Percentiles rank a stretch among this genome's conserved stretches.
These are phyloP conservation scores for Zosterops lateralis DNA, from an alignment of 2,113 vertebrate genomes.

Conservation along the genomic window DNA sequence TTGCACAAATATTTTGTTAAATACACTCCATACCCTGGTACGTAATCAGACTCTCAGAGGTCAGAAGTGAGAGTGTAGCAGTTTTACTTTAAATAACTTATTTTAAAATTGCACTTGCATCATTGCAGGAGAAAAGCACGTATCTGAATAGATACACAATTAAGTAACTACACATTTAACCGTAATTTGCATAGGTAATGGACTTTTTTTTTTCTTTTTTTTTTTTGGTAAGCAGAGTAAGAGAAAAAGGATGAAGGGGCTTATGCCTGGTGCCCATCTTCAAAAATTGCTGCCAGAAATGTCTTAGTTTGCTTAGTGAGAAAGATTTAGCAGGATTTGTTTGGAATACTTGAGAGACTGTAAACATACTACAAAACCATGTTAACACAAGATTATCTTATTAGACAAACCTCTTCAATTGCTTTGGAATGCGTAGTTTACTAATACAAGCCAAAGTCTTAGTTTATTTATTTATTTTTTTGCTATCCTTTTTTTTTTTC, in stretches of 20 bases:
- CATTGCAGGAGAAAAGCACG: not conserved
- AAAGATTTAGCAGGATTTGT: conserved; percentile 40
- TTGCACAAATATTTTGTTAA: conserved; percentile 8
- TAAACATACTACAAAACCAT: conserved; percentile 46
- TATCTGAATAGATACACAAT: not conserved
- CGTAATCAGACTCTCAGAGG: not conserved
- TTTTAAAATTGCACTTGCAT: not conserved
- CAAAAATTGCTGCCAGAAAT: conserved; percentile 12
- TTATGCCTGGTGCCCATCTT: not conserved
- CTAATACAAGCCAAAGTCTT: not conserved
- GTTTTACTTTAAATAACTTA: conserved; percentile 1
- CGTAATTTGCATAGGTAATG: not conserved
- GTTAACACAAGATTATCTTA: conserved; percentile 42
- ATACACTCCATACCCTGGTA: not conserved
- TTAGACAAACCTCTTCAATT: conserved; percentile 56
- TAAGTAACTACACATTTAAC: not conserved
- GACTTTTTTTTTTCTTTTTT: conserved; percentile 17
- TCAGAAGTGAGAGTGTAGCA: not conserved
- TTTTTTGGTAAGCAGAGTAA: not conserved
- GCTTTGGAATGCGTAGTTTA: conserved; percentile 43
- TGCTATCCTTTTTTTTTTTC: not conserved
- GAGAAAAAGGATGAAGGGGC: not conserved
- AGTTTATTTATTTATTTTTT: not conserved
- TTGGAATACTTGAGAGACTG: conserved; percentile 44
- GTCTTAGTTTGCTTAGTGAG: not conserved